Evolutionary conservation across 2,888 invertebrate species (phyloP), one percentile per base, ranked within the genome.

Genomic region (Lepetodrilus schrolli): DNA sequence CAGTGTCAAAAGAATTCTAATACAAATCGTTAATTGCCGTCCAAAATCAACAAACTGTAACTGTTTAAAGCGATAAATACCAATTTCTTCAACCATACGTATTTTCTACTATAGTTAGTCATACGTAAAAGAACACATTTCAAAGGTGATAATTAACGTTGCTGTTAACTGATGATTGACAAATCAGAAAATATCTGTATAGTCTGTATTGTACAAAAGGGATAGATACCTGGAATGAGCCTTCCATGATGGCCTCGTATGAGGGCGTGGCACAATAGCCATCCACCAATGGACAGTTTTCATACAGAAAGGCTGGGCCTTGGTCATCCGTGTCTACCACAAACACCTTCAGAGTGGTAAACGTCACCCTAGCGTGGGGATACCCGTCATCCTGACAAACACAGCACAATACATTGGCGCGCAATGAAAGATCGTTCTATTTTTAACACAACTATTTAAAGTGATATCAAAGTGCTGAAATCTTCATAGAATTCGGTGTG

Each of bases 301-400:
- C 94, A 91, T 96, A 96, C 77, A 96, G 95, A 88, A 96, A 97
- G 0, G 96, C 95, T 0, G 96, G 96, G 88, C 96, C 96, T 87
- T 96, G 95, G 87, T 97, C 97, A 87, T 97, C 96, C 65, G 95
- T 96, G 85, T 97, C 97, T 84, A 94, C 93, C 10, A 97, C 94
- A 84, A 95, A 94, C 1, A 97, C 94, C 0, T 95, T 95, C 76
- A 97, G 91, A 0, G 95, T 96, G 0, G 96, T 95, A 23, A 74
- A 83, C 0, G 83, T 70, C 0, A 76, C 73, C n/a, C 80, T 74
- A n/a, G 69, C 70, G 0, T 7, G 20, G 4, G 80, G 78, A 10
- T 65, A 66, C 1, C 80, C 80, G 49, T 77, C 77, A 47, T 80
- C 80, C 80, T 80, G 73, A 10, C n/a, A n/a, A n/a, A 43, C 43